These are phyloP conservation scores for Origma solitaria DNA, from an alignment of 2,113 vertebrate species.

Conservation along the genomic window DNA sequence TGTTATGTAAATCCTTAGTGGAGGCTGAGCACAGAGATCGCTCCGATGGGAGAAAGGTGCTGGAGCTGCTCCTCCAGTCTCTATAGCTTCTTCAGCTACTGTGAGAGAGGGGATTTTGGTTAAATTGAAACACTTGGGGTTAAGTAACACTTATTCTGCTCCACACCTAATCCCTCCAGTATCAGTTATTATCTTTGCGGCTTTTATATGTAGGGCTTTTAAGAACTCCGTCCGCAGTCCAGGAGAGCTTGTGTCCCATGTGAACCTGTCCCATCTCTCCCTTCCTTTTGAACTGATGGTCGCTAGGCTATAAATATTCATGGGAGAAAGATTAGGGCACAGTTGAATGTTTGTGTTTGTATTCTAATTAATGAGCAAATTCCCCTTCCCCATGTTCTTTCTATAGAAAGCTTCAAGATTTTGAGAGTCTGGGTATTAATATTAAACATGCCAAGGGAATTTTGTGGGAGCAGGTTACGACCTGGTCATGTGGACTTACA, in stretches of 20 bases:
- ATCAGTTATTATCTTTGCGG: background rate
- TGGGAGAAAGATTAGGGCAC: background rate
- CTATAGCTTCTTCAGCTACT: background rate
- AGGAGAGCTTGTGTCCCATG: background rate
- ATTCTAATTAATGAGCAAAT: background rate
- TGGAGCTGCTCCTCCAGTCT: background rate
- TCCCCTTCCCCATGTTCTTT: fast-evolving
- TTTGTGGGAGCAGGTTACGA: background rate
- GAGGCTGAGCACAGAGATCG: background rate
- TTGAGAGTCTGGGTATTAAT: background rate
- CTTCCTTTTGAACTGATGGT: background rate
- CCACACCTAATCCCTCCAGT: background rate
- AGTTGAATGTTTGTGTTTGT: background rate
- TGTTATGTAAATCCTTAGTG: background rate
- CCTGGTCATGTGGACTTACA: background rate
- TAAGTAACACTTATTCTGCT: background rate
- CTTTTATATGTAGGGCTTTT: background rate
- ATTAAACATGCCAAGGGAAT: background rate
- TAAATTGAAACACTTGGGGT: background rate
- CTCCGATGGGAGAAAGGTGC: background rate
- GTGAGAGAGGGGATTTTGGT: background rate
- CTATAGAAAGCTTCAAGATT: background rate
- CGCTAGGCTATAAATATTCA: background rate
- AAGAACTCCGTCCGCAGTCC: background rate
- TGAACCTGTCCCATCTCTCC: background rate